phyloP scores from a whole-genome alignment of 2,797 vertebrate genomes.

The Arrhamphus sclerolepis region DNA sequence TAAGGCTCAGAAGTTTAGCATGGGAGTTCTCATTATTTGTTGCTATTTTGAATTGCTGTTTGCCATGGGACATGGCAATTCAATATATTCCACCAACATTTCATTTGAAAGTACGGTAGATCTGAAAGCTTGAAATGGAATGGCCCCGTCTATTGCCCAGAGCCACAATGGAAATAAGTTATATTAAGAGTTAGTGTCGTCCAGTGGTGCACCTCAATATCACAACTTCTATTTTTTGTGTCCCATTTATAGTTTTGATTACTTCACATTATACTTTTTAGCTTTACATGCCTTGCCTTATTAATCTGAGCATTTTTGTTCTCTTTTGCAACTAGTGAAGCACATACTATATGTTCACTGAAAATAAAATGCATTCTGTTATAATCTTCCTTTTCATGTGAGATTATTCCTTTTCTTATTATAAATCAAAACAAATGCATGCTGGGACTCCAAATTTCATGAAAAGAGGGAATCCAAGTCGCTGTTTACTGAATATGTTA shows the following conservation, averaged over 20 bases:
- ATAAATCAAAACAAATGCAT: not conserved
- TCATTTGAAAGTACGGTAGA: conserved; percentile 22
- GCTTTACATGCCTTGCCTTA: not conserved
- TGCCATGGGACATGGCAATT: conserved; percentile 22
- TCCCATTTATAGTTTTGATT: conserved; percentile 17
- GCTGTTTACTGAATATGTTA: too few relatives aligned
- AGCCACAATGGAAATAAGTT: conserved; percentile 35
- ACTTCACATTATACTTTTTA: conserved; percentile 4
- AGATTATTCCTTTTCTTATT: not conserved
- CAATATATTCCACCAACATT: conserved; percentile 30
- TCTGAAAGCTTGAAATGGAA: conserved; percentile 17
- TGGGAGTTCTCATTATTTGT: conserved; percentile 15
- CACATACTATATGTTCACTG: not conserved
- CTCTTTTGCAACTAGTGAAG: not conserved
- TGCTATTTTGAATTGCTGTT: conserved; percentile 31
- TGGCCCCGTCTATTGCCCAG: conserved; percentile 4
- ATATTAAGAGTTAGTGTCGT: conserved; percentile 28
- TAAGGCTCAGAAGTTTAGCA: conserved; percentile 15
- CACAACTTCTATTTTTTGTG: conserved; percentile 11
- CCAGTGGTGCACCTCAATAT: conserved; percentile 1
- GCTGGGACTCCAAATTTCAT: not conserved
- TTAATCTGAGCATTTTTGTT: too few relatives aligned
- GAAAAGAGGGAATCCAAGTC: not conserved
- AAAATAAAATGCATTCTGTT: not conserved
- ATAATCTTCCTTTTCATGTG: not conserved